phyloP scores from a whole-genome alignment of 2,888 invertebrate genomes.

The Tromatobia lineatoria region DNA sequence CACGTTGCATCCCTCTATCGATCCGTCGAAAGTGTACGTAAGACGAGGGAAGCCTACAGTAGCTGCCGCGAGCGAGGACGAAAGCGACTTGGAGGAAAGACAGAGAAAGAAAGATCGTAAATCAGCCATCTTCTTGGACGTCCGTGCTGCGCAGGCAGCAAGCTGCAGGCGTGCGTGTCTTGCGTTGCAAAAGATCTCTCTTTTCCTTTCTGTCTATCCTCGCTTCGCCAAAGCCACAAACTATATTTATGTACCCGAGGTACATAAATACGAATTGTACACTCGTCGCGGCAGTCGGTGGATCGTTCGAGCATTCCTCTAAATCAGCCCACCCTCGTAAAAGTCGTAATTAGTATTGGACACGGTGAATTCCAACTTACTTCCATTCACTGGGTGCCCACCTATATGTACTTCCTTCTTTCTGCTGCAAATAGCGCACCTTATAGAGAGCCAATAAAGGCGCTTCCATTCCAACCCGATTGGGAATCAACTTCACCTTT shows the following conservation, averaged over 20 bases:
- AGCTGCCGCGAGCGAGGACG: constrained; percentile 36
- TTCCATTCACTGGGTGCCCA: constrained; percentile 8
- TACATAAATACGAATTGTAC: constrained; percentile 47
- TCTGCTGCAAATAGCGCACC: constrained; percentile 33
- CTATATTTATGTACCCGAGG: constrained; percentile 61
- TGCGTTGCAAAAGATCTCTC: constrained; percentile 58
- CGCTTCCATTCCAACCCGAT: neutral
- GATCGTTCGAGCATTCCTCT: constrained; percentile 55
- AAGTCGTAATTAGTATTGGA: constrained; percentile 66
- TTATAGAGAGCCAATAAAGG: constrained; percentile 7
- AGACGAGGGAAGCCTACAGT: constrained; percentile 30
- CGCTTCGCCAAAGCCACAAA: constrained; percentile 55
- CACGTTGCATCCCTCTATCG: constrained; percentile 28
- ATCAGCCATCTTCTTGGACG: constrained; percentile 63
- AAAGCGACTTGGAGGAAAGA: constrained; percentile 23
- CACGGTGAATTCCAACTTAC: constrained; percentile 46
- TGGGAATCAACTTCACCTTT: neutral
- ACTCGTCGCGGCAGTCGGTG: constrained; percentile 36
- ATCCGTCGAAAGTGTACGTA: constrained; percentile 45
- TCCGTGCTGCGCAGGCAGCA: constrained; percentile 16
- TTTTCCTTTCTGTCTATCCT: constrained; percentile 35
- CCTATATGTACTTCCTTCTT: constrained; percentile 51
- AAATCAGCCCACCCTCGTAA: constrained; percentile 65
- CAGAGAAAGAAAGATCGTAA: constrained; percentile 57
- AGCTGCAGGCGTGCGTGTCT: constrained; percentile 64